Conservation (phyloP, 2,797 vertebrate genomes). For the Microctenopoma lineatum region DNA sequence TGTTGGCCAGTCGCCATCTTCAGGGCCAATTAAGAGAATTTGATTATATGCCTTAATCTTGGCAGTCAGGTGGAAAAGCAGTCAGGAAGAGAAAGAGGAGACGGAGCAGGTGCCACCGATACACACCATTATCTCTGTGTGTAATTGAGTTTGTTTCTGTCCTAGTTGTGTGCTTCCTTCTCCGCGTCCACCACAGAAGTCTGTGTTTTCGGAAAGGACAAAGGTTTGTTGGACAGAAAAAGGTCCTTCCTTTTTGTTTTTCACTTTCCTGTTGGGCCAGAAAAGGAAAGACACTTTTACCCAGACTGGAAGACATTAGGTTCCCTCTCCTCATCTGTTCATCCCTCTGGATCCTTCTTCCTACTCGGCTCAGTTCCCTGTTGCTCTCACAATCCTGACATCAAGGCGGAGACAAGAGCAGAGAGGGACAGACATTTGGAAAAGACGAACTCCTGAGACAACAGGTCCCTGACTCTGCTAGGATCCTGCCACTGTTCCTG, state of each 20-base stretch:
- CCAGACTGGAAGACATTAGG: not conserved
- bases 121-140: slow-evolving; percentile 61
- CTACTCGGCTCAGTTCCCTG: slow-evolving; percentile 10
- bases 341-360: slow-evolving; percentile 3
- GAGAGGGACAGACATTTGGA: slow-evolving; percentile 16
- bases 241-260: not conserved
- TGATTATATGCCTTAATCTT: slow-evolving; percentile 72
- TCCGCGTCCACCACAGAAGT: slow-evolving; percentile 13
- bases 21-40: slow-evolving; percentile 69
- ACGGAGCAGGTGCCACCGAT: slow-evolving; percentile 63
- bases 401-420: slow-evolving; percentile 43
- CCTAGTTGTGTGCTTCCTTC: slow-evolving; percentile 11
- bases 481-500: slow-evolving; percentile 17
- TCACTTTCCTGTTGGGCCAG: not conserved
- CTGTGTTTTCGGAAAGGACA: slow-evolving; percentile 5
- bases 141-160: slow-evolving; percentile 58
- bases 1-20: slow-evolving; percentile 52
- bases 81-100: slow-evolving; percentile 53
- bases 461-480: slow-evolving; percentile 18
- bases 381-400: slow-evolving; percentile 23
- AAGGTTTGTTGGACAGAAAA: not conserved
- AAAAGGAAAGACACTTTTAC: not conserved
- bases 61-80: slow-evolving; percentile 68
- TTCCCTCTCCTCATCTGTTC: not conserved
- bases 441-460: slow-evolving; percentile 26